phyloP scores from a whole-genome alignment of 2,797 vertebrate genomes.

The Spheniscus humboldti region DNA sequence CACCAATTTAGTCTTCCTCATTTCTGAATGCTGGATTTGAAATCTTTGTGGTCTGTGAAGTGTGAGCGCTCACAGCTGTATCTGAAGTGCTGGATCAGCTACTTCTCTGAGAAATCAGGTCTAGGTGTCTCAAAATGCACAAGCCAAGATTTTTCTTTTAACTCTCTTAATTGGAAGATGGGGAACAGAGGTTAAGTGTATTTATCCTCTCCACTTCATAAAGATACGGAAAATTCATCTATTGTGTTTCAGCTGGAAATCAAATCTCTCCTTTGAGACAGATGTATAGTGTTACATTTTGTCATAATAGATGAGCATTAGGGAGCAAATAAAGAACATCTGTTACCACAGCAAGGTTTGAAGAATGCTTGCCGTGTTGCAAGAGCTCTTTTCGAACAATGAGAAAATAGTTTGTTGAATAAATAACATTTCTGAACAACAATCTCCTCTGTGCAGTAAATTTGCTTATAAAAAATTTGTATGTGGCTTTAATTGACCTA shows the following conservation, averaged over 20 bases:
- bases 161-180: background rate
- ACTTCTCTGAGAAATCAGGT: background rate
- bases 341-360: background rate
- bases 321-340: background rate
- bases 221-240: background rate
- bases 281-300: background rate
- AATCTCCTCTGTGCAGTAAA: background rate
- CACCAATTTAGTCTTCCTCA: background rate
- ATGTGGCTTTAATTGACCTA: background rate
- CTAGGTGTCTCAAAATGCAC: background rate
- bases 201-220: constrained; percentile 16
- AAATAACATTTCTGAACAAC: background rate
- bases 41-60: background rate
- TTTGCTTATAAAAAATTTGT: background rate
- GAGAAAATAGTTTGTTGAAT: background rate
- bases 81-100: background rate
- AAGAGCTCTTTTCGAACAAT: background rate
- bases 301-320: background rate
- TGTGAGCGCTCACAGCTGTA: background rate
- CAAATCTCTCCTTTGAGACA: background rate
- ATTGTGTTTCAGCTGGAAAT: background rate
- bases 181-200: background rate
- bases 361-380: background rate
- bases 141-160: background rate
- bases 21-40: background rate